Conservation (phyloP, 1,140 invertebrate species). For the Drosophila takahashii region DNA sequence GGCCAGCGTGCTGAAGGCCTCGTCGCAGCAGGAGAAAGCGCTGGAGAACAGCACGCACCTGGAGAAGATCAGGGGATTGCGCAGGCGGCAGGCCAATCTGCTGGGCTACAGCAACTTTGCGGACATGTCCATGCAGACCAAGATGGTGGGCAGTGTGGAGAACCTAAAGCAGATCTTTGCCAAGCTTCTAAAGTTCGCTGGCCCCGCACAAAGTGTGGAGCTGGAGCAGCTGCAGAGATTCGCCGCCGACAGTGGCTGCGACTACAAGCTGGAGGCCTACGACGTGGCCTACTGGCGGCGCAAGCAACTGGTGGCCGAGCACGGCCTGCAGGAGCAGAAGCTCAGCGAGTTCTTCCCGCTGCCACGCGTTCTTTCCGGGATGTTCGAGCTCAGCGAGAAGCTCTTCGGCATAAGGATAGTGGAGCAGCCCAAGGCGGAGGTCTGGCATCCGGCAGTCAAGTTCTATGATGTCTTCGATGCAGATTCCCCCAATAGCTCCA, state of each 20-base stretch:
- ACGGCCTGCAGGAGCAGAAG: slow-evolving; percentile 89
- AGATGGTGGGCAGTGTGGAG: slow-evolving; percentile 95
- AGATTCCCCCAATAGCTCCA: slow-evolving; percentile 85
- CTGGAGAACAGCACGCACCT: slow-evolving; percentile 90
- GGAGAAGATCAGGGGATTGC: slow-evolving; percentile 90
- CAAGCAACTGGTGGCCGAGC: slow-evolving; percentile 88
- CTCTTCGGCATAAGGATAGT: slow-evolving; percentile 94
- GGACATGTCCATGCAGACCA: slow-evolving; percentile 96
- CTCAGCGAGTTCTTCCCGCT: slow-evolving; percentile 94
- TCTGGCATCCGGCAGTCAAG: slow-evolving; percentile 94
- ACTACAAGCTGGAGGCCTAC: slow-evolving; percentile 90
- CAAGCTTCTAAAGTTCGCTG: slow-evolving; percentile 88
- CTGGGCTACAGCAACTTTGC: slow-evolving; percentile 92
- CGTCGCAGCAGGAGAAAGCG: slow-evolving; percentile 87
- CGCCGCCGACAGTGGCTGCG: slow-evolving; percentile 90
- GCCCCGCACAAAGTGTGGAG: slow-evolving; percentile 91
- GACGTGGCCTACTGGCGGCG: slow-evolving; percentile 95
- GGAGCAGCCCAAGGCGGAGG: slow-evolving; percentile 87
- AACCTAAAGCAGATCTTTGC: slow-evolving; percentile 91
- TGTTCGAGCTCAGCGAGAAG: slow-evolving; percentile 90
- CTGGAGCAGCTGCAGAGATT: slow-evolving; percentile 90
- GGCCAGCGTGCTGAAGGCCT: slow-evolving; percentile 90
- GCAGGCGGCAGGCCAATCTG: slow-evolving; percentile 89
- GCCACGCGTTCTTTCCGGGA: slow-evolving; percentile 89
- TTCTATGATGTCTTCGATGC: slow-evolving; percentile 93